Base-by-base conservation (phyloP, 2,888 invertebrate species). In the Tuta absoluta region DNA sequence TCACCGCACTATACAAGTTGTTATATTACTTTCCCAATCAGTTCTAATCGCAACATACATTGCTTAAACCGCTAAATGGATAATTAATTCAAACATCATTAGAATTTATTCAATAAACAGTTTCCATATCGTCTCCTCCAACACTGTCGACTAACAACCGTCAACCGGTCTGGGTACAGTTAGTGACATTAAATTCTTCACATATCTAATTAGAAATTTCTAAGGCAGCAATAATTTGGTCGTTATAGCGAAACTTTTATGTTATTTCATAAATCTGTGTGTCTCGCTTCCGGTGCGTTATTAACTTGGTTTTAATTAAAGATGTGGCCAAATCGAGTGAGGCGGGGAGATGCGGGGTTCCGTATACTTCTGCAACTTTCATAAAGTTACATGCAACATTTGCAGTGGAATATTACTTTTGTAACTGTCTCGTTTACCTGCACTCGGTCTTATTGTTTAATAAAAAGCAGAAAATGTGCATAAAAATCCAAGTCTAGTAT, bases 261-360 rank as follows among this genome's bases (percentile, higher is more conserved):
- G 79, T 77, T 74, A 78, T 79, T 83, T 77, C 75, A 81, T 83
- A 83, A 81, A 84, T 80, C 79, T 78, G 74, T 76, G 78, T 72
- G 73, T 72, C 72, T 75, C 74, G 80, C 81, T 89, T 87, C 87
- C 88, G 88, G 84, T 81, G 79, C 73, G 73, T 77, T 79, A 76
- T 76, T 76, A 72, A 71, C 68, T 72, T 72, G 72, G 73, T 73
- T 76, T 77, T 78, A 77, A 80, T 80, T 80, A 74, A 77, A 68
- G 51, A 62, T 63, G 71, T 62, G 68, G 67, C 65, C 21, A 49
- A 48, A 3, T 65, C 8, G 48, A 61, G 21, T 12, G 11, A 0
- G 4, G 7, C 23, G 19, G 14, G 24, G 12, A 17, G n/a, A 14
- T 5, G 19, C 1, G 33, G 45, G 24, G 64, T 64, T 64, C 64